Evolutionary conservation across 1,140 invertebrate genomes (phyloP), one percentile per base, ranked within the genome.

Genomic region (Oreohelix idahoensis): DNA sequence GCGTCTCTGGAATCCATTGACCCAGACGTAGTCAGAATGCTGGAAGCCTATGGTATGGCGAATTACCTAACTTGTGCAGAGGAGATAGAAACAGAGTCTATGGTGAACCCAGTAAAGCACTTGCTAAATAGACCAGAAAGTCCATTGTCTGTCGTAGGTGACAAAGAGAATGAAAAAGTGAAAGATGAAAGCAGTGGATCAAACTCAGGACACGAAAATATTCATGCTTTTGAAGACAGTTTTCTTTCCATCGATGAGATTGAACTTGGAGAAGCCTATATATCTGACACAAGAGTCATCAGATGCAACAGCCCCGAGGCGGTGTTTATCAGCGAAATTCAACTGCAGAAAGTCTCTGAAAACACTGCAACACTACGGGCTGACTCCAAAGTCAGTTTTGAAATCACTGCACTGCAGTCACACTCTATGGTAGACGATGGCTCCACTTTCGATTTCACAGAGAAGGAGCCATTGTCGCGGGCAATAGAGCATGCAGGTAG

Each of bases 371-470:
- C 15, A n/a, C 20, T 20, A 1, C 1, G 42, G 13, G 38, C 42
- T 76, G 29, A 66, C 63, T 32, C 29, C 63, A 66, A 15, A n/a
- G 29, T 66, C n/a, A 11, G 32, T 32, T 66, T 23, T 23, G 63
- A 32, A 29, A 66, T 32, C 5, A 32, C 63, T 32, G 63, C 63
- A 32, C n/a, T 58, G 53, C 53, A 58, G 53, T 58, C n/a, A 35
- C 1, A 49, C 42, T 74, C 71, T 49, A 74, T 74, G 38, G 23
- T 39, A n/a, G 77, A 69, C 29, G 58, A 49, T 66, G 39, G 36
- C 77, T 66, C 77, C 77, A 36, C 15, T 79, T 79, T 79, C 77
- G 77, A 79, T 66, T 79, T 79, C 63, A 79, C 32, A 39, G 36
- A 15, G 1, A 63, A 13, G 77, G 77, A 79, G 77, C 32, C 77